These are phyloP conservation scores for Caerostris extrusa DNA, from an alignment of 1,140 invertebrate species.

Conservation along the genomic window DNA sequence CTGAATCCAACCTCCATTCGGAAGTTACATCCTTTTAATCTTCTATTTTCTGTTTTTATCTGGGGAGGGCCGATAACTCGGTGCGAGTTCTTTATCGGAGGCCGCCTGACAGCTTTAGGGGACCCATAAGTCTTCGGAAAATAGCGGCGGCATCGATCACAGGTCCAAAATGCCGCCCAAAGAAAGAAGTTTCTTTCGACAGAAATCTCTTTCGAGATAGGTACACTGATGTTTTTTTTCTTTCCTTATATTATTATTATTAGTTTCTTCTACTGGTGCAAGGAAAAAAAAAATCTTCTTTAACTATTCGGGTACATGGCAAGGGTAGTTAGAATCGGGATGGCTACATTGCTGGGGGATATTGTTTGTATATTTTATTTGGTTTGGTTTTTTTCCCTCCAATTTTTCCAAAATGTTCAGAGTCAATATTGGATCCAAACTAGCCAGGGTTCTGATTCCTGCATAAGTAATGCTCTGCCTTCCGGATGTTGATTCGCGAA, in stretches of 20 bases:
- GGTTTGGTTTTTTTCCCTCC: too few species aligned
- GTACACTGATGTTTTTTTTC: slow-evolving; percentile 9
- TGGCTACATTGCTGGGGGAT: neutral
- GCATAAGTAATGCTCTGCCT: too few species aligned
- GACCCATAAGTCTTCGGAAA: slow-evolving; percentile 66
- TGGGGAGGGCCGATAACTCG: slow-evolving; percentile 47
- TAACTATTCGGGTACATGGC: neutral
- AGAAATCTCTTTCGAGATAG: slow-evolving; percentile 17
- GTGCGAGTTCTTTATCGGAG: slow-evolving; percentile 63
- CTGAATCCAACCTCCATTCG: neutral
- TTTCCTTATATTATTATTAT: neutral
- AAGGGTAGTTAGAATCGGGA: neutral
- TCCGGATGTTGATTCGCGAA: neutral
- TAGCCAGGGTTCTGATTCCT: neutral
- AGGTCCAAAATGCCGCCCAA: neutral
- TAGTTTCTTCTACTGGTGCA: neutral
- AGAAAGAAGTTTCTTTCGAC: neutral
- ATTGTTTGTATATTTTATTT: neutral
- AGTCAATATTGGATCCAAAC: too few species aligned
- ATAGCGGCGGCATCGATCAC: slow-evolving; percentile 63
- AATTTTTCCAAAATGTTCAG: neutral
- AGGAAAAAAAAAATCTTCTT: neutral
- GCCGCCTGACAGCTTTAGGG: slow-evolving; percentile 67
- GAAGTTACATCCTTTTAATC: slow-evolving; percentile 67
- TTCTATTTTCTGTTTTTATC: slow-evolving; percentile 60